These are phyloP conservation scores for Sebastes nivosus DNA, from an alignment of 2,797 vertebrate species.

Conservation along the genomic window DNA sequence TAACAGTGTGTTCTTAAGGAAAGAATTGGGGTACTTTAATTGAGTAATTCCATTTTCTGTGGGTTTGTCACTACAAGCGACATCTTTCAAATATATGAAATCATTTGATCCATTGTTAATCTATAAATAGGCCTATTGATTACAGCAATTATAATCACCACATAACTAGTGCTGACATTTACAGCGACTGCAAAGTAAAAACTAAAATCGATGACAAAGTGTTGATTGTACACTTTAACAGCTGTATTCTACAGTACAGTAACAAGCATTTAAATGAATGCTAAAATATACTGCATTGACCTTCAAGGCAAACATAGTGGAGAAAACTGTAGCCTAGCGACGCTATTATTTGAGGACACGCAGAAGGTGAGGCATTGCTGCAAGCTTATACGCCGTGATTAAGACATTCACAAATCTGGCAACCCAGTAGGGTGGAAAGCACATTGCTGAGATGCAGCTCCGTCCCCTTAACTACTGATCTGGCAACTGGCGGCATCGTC, in stretches of 20 bases:
- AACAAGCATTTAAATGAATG: background rate
- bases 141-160: background rate
- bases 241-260: background rate
- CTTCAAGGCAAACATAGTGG: slow-evolving; percentile 13
- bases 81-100: background rate
- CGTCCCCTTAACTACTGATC: slow-evolving; percentile 61
- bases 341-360: slow-evolving; percentile 42
- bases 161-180: background rate
- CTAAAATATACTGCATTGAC: slow-evolving; percentile 5
- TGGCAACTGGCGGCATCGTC: slow-evolving; percentile 52
- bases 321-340: slow-evolving; percentile 28
- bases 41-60: background rate
- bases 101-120: background rate
- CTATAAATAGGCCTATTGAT: background rate
- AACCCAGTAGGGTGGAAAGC: slow-evolving; percentile 60
- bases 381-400: slow-evolving; percentile 49
- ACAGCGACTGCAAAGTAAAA: background rate
- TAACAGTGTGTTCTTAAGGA: background rate
- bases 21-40: background rate
- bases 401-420: slow-evolving; percentile 67
- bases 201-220: background rate
- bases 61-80: background rate
- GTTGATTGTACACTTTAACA: background rate
- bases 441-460: slow-evolving; percentile 42
- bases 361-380: slow-evolving; percentile 56